phyloP scores from a whole-genome alignment of 2,888 invertebrate genomes.

The Carterocephalus palaemon region DNA sequence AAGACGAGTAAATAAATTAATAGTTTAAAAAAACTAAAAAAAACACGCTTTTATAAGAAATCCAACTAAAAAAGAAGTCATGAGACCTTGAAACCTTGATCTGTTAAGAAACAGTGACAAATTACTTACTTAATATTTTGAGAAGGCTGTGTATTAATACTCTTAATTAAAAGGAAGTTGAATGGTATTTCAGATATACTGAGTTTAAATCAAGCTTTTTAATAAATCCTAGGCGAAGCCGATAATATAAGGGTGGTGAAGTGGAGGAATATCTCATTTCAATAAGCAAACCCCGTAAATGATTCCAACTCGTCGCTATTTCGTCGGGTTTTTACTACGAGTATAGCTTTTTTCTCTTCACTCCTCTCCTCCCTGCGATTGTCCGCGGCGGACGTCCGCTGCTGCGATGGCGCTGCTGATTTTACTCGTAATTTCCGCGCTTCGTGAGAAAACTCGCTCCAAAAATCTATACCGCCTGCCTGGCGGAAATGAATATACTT shows the following conservation, averaged over 20 bases:
- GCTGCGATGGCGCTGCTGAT: constrained; percentile 46
- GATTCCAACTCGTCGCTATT: constrained; percentile 7
- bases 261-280: constrained; percentile 6
- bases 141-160: no score
- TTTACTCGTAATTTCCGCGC: constrained; percentile 65
- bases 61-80: no score
- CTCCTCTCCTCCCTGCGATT: constrained; percentile 29
- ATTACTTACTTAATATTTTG: no score
- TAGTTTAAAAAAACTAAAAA: no score
- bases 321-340: constrained; percentile 3
- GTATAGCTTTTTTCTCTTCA: no score
- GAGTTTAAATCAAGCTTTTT: neutral
- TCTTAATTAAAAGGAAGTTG: no score
- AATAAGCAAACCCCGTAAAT: constrained; percentile 9
- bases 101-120: no score
- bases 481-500: constrained; percentile 61
- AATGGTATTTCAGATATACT: no score
- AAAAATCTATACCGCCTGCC: constrained; percentile 40
- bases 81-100: no score
- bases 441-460: constrained; percentile 46
- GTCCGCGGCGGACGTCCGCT: constrained; percentile 48
- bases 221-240: neutral
- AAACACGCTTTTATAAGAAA: no score
- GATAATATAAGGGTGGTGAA: neutral
- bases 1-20: no score